These are phyloP conservation scores for Armadillidium nasatum DNA, from an alignment of 1,140 invertebrate species.

Conservation along the genomic window DNA sequence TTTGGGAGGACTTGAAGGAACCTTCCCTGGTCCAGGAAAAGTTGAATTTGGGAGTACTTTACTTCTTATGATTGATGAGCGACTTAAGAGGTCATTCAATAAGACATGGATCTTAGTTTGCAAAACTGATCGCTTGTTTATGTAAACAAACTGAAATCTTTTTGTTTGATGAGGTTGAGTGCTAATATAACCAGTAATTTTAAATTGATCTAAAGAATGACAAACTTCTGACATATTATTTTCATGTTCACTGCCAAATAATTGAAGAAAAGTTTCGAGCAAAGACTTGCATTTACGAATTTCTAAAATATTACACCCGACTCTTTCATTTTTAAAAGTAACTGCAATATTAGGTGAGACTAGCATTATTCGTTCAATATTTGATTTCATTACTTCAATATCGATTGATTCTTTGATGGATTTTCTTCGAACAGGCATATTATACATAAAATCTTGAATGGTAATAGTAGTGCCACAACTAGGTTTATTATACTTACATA, in stretches of 20 bases:
- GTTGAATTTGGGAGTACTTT: slow-evolving; percentile 34
- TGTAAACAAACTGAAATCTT: slow-evolving; percentile 59
- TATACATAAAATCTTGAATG: slow-evolving; percentile 59
- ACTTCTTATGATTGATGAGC: slow-evolving; percentile 47
- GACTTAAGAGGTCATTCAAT: slow-evolving; percentile 52
- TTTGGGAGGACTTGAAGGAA: slow-evolving; percentile 46
- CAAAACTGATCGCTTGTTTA: slow-evolving; percentile 59
- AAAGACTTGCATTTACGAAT: slow-evolving; percentile 55
- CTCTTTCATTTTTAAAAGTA: slow-evolving; percentile 59
- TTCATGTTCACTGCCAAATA: slow-evolving; percentile 54
- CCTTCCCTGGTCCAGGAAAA: slow-evolving; percentile 27
- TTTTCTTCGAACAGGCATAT: slow-evolving; percentile 59
- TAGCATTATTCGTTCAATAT: slow-evolving; percentile 58
- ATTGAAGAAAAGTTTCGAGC: slow-evolving; percentile 53
- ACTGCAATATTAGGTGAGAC: slow-evolving; percentile 58
- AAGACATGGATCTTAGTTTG: slow-evolving; percentile 55
- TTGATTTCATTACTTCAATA: slow-evolving; percentile 56
- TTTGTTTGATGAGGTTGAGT: slow-evolving; percentile 51
- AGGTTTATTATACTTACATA: slow-evolving; percentile 50
- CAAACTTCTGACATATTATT: slow-evolving; percentile 53
- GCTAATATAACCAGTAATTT: slow-evolving; percentile 56
- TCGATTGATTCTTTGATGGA: slow-evolving; percentile 54
- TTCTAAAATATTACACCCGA: slow-evolving; percentile 56
- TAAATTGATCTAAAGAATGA: slow-evolving; percentile 53
- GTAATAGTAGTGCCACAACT: slow-evolving; percentile 62